These are phyloP conservation scores for Crypturellus tataupa DNA, from an alignment of 2,797 vertebrate genomes.

Conservation along the genomic window DNA sequence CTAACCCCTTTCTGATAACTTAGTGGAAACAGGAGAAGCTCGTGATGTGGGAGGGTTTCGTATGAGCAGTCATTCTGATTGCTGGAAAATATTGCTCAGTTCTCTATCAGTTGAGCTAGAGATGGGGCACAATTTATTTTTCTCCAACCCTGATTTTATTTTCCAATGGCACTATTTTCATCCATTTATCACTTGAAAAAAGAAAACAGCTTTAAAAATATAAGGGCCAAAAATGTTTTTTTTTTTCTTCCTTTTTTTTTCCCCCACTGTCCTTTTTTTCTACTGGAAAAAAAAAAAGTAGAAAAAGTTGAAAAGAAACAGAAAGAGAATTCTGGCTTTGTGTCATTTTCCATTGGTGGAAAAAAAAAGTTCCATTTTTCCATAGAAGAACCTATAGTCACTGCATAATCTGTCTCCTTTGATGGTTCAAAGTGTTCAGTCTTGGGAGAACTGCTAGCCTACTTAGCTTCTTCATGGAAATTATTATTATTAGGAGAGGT, in stretches of 20 bases:
- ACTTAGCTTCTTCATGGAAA: background rate
- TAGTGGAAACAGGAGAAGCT: background rate
- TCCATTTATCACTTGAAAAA: too few relatives aligned
- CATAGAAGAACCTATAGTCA: background rate
- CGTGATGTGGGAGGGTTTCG: background rate
- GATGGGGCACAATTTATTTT: background rate
- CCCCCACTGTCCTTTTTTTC: background rate
- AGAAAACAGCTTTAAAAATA: too few relatives aligned
- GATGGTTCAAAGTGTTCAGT: background rate
- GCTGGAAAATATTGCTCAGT: background rate
- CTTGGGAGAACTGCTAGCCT: background rate
- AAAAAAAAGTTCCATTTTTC: background rate
- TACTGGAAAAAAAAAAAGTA: background rate
- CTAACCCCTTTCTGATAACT: background rate
- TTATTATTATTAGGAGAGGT: background rate
- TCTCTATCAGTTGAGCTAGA: background rate
- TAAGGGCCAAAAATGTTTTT: too few relatives aligned
- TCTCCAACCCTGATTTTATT: background rate
- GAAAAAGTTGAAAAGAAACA: background rate
- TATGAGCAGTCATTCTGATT: background rate
- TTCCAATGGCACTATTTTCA: background rate
- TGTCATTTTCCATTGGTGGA: background rate
- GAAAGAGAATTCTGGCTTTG: background rate
- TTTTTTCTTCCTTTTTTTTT: background rate
- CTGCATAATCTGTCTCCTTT: background rate